A percentile compares a stretch with the other conserved stretches of the same genome.
These are phyloP conservation scores for Emys orbicularis DNA, from an alignment of 2,797 vertebrate species.

Conservation along the genomic window DNA sequence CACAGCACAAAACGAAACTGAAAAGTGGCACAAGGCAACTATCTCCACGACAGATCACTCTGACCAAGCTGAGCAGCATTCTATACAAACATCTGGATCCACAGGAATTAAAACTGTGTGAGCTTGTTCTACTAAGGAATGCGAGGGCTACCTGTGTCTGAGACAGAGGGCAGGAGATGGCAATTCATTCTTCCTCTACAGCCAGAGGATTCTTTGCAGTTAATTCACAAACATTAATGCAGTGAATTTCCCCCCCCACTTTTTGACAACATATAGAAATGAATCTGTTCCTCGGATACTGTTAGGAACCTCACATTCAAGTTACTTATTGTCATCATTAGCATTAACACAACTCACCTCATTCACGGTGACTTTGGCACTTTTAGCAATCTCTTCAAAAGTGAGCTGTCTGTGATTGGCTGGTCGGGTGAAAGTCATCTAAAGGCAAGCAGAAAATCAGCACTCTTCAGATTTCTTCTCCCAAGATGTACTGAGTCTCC, in stretches of 20 bases:
- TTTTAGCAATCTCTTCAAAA: slow-evolving; percentile 95
- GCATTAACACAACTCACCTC: slow-evolving; percentile 84
- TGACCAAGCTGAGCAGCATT: neutral
- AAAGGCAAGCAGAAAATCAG: neutral
- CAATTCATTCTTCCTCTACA: neutral
- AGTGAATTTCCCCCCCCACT: neutral
- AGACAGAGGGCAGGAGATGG: neutral
- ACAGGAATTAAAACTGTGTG: neutral
- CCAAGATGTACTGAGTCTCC: neutral
- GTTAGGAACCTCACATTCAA: neutral
- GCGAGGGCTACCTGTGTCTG: neutral
- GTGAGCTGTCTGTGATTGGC: slow-evolving; percentile 97
- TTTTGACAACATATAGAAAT: fast-evolving
- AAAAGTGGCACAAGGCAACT: neutral
- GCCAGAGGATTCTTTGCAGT: neutral
- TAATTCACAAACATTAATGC: neutral
- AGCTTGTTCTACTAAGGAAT: neutral
- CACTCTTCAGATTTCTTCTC: neutral
- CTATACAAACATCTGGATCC: neutral
- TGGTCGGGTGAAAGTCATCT: slow-evolving; percentile 99
- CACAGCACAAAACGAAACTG: neutral
- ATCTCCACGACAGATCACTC: neutral
- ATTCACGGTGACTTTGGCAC: slow-evolving; percentile 92
- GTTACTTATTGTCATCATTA: neutral
- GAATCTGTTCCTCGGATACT: neutral